These are phyloP conservation scores for Campoletis raptor DNA, from an alignment of 2,888 invertebrate genomes.

Conservation along the genomic window DNA sequence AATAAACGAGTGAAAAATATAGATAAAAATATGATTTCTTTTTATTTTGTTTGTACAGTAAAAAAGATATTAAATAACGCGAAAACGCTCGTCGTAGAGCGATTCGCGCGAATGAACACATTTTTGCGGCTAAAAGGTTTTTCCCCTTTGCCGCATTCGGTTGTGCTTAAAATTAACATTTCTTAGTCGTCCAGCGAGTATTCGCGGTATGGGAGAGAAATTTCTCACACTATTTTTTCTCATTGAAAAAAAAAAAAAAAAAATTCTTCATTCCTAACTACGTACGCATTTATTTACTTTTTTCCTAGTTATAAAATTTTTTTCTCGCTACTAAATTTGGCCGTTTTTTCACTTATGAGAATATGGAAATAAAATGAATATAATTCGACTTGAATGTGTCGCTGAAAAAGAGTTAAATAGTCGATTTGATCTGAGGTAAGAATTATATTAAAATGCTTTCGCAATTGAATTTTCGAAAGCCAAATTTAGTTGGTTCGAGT, in stretches of 20 bases:
- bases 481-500: not conserved
- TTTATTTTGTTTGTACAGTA: conserved; percentile 73
- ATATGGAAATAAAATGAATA: not conserved
- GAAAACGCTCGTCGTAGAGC: conserved; percentile 54
- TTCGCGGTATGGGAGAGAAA: conserved; percentile 59
- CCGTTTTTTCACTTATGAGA: not conserved
- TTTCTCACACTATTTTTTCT: not conserved
- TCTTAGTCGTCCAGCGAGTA: conserved; percentile 62
- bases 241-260: not conserved
- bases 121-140: conserved; percentile 72
- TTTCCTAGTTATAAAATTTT: not conserved
- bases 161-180: conserved; percentile 61
- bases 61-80: conserved; percentile 75
- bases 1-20: conserved; percentile 31
- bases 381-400: not conserved
- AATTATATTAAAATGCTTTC: not conserved
- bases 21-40: conserved; percentile 69
- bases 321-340: not conserved
- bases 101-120: conserved; percentile 80
- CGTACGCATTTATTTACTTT: not conserved
- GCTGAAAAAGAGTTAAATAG: not conserved
- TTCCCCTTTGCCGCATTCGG: conserved; percentile 59
- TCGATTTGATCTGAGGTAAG: not conserved
- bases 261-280: not conserved
- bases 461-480: not conserved